Base-by-base conservation (phyloP, 2,888 invertebrate genomes). In the Altica lythri region DNA sequence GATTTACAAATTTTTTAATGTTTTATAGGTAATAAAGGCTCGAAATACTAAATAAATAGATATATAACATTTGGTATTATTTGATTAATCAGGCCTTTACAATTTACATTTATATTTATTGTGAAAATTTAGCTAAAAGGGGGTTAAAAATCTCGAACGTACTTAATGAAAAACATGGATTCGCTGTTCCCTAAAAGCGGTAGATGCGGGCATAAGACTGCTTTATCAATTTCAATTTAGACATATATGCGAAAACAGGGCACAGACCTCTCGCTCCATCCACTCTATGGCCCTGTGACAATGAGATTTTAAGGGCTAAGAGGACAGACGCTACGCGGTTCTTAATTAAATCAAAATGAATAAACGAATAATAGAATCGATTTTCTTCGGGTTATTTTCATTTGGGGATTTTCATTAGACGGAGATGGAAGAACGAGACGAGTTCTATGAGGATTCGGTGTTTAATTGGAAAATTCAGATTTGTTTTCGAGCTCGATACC, bases 221-320 rank as follows among this genome's bases (percentile, higher is more conserved):
- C 65, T 65, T 67, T 67, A 65, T 67, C 67, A 67, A 63, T 67
- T 67, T 65, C 63, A 64, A 67, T 66, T 65, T 66, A 59, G 62
- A 63, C 59, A 59, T 57, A n/a, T n/a, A 55, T 47, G 50, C 58
- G 49, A 54, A 55, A 55, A 47, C 54, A 45, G 35, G 37, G 49
- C 48, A 19, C 48, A 40, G 40, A 38, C 30, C 38, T 30, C 30
- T 18, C 19, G 17, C 19, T 16, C 19, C 38, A n/a, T 12, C 6
- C 38, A 18, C 38, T 12, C 14, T 22, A 42, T 48, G 32, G 27
- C 44, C 53, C 53, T 43, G 58, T 60, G 65, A 65, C 65, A 65
- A 63, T 65, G 62, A 57, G 65, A 61, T 63, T 65, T 65, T 58
- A 55, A 59, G 57, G 59, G 59, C 55, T 62, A 53, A 65, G 63